A percentile compares a stretch with the other conserved stretches of the same genome.
These are phyloP conservation scores for Tryphoninae sp. DNA, from an alignment of 2,888 invertebrate species.

Conservation along the genomic window DNA sequence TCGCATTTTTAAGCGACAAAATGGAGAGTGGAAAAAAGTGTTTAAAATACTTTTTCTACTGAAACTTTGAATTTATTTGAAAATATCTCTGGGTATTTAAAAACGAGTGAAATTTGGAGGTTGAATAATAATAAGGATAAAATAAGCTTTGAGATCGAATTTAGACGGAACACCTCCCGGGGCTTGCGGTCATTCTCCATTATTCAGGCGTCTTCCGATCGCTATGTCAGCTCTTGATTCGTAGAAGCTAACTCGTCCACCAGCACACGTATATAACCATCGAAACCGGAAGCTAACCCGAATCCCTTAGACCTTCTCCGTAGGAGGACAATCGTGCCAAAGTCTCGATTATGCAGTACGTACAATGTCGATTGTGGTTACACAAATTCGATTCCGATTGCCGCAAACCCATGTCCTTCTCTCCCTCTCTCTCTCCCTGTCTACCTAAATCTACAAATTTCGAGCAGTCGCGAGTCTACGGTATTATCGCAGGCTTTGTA, in stretches of 20 bases:
- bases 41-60: background rate
- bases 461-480: slow-evolving; percentile 8
- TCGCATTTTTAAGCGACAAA: background rate
- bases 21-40: background rate
- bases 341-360: slow-evolving; percentile 38
- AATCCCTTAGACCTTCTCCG: slow-evolving; percentile 43
- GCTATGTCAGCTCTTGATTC: slow-evolving; percentile 25
- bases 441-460: slow-evolving; percentile 36
- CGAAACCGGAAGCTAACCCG: slow-evolving; percentile 30
- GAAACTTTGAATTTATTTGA: background rate
- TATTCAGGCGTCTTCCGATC: slow-evolving; percentile 8
- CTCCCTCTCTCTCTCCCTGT: slow-evolving; percentile 9
- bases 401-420: background rate
- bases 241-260: slow-evolving; percentile 21
- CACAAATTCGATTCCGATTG: slow-evolving; percentile 42
- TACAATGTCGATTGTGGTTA: slow-evolving; percentile 49
- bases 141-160: too few species aligned
- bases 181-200: slow-evolving; percentile 1
- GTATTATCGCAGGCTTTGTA: slow-evolving; percentile 7
- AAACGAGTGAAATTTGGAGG: too few species aligned
- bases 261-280: slow-evolving; percentile 13
- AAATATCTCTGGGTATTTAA: too few species aligned
- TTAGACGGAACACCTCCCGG: too few species aligned
- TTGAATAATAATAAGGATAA: too few species aligned
- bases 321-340: slow-evolving; percentile 22